Evolutionary conservation across 2,888 invertebrate genomes (phyloP), one percentile per base, ranked within the genome.

Genomic region (Synergus itoensis): DNA sequence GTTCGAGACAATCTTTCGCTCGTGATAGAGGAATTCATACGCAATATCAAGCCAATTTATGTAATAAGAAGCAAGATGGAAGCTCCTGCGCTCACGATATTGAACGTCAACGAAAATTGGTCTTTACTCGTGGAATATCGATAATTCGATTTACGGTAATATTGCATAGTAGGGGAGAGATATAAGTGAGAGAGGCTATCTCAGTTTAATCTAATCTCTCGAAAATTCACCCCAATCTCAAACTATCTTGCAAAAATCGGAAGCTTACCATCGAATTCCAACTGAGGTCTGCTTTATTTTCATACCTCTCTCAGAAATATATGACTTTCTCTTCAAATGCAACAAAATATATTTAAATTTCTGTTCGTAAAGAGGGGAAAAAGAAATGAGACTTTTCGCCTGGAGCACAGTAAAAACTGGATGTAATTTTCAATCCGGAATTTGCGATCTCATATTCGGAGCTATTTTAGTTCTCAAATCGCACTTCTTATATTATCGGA

Each of bases 101-200:
- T 69, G 21, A 69, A 69, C 69, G 36, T 69, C 69, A 69, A 69
- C 69, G 69, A 69, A 69, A 69, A 69, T 48, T 69, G 69, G 48
- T 69, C 69, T 69, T 69, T 14, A 16, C 48, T 69, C 69, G 69
- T 69, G 69, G 48, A 53, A 36, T 69, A 69, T 69, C 69, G 28
- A 69, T 69, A 69, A 69, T 69, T 69, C 48, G 69, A 69, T 69
- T 69, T 69, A 69, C 69, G 69, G 16, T 69, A 53, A 69, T 69
- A 69, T 53, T 69, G 28, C 48, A 28, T 69, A 18, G 28, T 28
- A 28, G 21, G 14, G 36, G 45, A 11, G 12, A 14, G 48, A 18
- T 14, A 18, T 14, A 41, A 14, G 12, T 43, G 18, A 41, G 45
- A 43, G 67, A 14, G 18, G 69, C 69, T 48, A 48, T 69, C 69